Conservation (phyloP, 2,797 vertebrate species). For the Poecilia wingei region DNA sequence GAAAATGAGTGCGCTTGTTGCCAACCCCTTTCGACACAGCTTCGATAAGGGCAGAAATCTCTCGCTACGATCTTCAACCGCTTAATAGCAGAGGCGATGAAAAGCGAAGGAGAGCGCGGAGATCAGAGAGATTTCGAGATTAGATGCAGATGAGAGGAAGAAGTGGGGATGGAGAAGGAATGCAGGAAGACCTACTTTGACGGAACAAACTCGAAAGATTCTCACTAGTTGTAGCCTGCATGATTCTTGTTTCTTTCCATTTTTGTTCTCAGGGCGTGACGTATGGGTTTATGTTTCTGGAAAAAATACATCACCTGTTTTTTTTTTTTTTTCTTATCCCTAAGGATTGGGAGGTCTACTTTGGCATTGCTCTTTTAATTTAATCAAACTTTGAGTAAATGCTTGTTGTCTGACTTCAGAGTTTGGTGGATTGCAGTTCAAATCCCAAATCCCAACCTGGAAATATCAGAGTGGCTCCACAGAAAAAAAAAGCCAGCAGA, state of each 20-base stretch:
- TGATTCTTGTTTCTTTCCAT: not conserved
- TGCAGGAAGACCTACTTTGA: conserved; percentile 27
- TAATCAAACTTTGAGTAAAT: conserved; percentile 49
- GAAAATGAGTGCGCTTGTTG: conserved; percentile 33
- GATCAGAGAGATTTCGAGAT: conserved; percentile 60
- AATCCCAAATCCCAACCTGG: conserved; percentile 32
- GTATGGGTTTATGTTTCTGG: not conserved
- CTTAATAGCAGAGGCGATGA: conserved; percentile 38
- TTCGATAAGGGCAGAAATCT: conserved; percentile 54
- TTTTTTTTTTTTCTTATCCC: conserved; percentile 5
- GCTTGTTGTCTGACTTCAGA: conserved; percentile 46
- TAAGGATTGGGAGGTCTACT: conserved; percentile 23
- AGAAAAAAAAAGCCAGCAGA: conserved; percentile 25
- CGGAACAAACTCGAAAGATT: conserved; percentile 7
- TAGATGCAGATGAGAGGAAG: conserved; percentile 57
- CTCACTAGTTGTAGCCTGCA: not conserved
- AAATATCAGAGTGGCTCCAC: conserved; percentile 3
- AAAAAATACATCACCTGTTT: not conserved
- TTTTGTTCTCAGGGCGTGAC: not conserved
- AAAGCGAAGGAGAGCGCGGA: conserved; percentile 27
- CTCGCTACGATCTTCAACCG: conserved; percentile 57
- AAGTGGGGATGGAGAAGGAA: conserved; percentile 2
- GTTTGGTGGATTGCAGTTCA: conserved; percentile 26
- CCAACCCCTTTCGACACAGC: conserved; percentile 57
- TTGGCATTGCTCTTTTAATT: conserved; percentile 38